phyloP scores from a whole-genome alignment of 2,888 invertebrate genomes.

The Temnothorax unifasciatus region DNA sequence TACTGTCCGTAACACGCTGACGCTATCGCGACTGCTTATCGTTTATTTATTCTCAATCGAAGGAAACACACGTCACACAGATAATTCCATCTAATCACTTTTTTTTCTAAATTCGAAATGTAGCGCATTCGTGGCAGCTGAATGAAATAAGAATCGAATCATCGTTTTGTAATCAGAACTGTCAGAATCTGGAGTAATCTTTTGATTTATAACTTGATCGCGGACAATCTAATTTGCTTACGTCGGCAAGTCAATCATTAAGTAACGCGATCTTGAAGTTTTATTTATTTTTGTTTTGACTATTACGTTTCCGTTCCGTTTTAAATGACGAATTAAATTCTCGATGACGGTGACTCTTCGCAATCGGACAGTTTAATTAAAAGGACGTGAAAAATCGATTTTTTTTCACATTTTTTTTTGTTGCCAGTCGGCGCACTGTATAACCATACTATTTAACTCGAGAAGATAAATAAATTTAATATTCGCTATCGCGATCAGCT shows the following conservation, averaged over 20 bases:
- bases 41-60: conserved; percentile 39
- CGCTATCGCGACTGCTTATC: conserved; percentile 37
- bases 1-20: conserved; percentile 7
- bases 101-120: neutral
- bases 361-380: neutral
- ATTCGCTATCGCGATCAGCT: conserved; percentile 58
- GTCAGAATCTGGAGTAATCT: neutral
- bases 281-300: neutral
- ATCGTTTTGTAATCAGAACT: neutral
- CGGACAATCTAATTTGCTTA: conserved; percentile 5
- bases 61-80: neutral
- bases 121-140: neutral
- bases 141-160: neutral
- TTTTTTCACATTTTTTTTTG: neutral
- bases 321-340: neutral
- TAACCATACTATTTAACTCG: conserved; percentile 11
- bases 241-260: conserved; percentile 6
- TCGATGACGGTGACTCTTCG: neutral
- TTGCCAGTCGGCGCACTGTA: neutral
- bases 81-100: neutral
- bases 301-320: neutral
- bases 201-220: neutral
- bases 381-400: neutral
- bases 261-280: neutral
- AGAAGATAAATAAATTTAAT: conserved; percentile 4